Base-by-base conservation (phyloP, 2,797 vertebrate genomes). In the Poeciliopsis turneri region DNA sequence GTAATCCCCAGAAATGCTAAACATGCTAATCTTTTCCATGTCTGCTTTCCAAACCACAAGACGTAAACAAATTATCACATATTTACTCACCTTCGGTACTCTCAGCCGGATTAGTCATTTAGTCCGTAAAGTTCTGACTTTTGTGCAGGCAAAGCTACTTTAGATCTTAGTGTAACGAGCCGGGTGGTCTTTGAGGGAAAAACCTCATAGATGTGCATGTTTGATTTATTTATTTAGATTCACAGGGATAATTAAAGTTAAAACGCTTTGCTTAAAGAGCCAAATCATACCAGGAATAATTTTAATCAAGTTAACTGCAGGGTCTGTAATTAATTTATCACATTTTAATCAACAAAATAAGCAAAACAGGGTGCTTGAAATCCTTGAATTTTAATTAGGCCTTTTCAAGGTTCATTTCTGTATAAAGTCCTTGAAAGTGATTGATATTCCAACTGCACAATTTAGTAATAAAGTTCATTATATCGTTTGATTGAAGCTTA, bases 1-100 rank as follows among this genome's bases (percentile, higher is more conserved):
- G 59, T 74, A 46, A 70, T 59, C 64, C 53, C 23, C 20, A 61
- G 53, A 70, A 73, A 12, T 51, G 69, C 76, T 59, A 75, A 75
- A 61, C n/a, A 74, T n/a, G 16, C 16, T 70, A 2, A n/a, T 77
- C 59, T 74, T 66, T 74, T 41, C 59, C 45, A 68, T 45, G 30
- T 36, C 33, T 20, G 3, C 39, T 3, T 59, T 57, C 55, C 5
- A 1, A 70, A 45, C 41, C 25, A 45, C 68, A 70, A 70, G 41
- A 45, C 41, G 11, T 57, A 47, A 73, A 64, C 57, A 49, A 41
- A 51, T 55, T 30, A 28, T 43, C 41, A 16, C 25, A 28, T 33
- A 36, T 64, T 73, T 47, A 30, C 33, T 71, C 43, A 1, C 7
- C 49, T 70, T 45, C 23, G 16, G 8, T 68, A 45, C 66, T 45